Conservation (phyloP, 2,113 vertebrate species). For the Atrichornis clamosus region DNA sequence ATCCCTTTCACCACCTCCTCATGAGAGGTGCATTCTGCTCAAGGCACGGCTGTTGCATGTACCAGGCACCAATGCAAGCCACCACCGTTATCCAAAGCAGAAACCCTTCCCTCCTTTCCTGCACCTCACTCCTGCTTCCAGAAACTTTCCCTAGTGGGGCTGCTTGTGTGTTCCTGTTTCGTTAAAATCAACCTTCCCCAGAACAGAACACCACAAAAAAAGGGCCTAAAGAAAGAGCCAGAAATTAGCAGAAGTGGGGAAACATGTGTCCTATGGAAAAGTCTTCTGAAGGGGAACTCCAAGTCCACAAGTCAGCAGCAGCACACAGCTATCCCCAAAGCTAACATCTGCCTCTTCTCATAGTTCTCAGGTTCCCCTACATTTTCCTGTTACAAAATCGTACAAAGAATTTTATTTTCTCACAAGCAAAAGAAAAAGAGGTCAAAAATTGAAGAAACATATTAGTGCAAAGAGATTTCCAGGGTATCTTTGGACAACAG, state of each 20-base stretch:
- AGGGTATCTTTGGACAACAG: not conserved
- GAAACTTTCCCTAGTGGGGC: rapidly evolving
- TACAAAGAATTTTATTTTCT: not conserved
- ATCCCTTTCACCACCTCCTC: not conserved
- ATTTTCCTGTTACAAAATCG: not conserved
- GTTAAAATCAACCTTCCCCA: not conserved
- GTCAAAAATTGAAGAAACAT: not conserved
- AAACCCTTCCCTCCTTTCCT: not conserved
- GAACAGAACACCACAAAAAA: not conserved
- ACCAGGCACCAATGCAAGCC: not conserved
- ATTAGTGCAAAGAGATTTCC: not conserved
- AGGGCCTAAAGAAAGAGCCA: not conserved
- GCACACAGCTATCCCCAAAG: not conserved
- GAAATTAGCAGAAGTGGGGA: not conserved
- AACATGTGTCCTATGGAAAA: not conserved
- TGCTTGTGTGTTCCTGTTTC: not conserved
- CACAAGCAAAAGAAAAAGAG: not conserved
- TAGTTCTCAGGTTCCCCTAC: not conserved
- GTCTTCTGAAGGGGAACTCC: not conserved
- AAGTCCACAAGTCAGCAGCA: not conserved
- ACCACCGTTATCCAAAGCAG: not conserved
- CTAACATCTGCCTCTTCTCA: not conserved
- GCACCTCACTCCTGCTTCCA: not conserved
- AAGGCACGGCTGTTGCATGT: not conserved
- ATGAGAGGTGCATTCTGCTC: not conserved